Base-by-base conservation (phyloP, 1,140 invertebrate species). In the Drosophila lini region DNA sequence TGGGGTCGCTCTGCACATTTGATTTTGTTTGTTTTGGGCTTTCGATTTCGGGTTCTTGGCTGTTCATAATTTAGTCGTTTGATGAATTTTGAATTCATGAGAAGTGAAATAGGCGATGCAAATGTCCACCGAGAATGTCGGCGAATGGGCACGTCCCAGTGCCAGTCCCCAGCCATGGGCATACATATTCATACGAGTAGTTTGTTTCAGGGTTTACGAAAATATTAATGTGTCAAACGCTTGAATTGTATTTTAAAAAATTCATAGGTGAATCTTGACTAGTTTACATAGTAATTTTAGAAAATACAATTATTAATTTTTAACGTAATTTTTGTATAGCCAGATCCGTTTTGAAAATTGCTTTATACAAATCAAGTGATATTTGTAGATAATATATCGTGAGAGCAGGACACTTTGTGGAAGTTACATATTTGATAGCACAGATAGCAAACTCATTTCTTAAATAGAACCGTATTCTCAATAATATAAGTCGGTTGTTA, bases 41-140 rank as follows among this genome's bases (percentile, higher is more conserved):
- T 52, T 53, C 45, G 31, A 28, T 59, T 47, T 45, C 42, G 57
- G 65, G 82, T 86, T 86, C 83, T 88, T 79, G 79, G 83, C 61
- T 73, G 86, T 86, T 86, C 80, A 90, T 89, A 88, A 78, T 84
- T 81, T 65, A 32, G 65, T 65, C 50, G 65, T 69, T 81, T 70
- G 44, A 81, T 76, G 47, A 48, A 28, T 50, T 79, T 81, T 70
- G 58, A 81, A 78, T 78, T 73, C 74, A 76, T 60, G 64, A 59
- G 34, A 40, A 81, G 34, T 53, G 15, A 42, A 76, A 42, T 42
- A 59, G 63, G 22, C 79, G 73, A 62, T 85, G 65, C 45, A 71
- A 34, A 70, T 58, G n/a, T 13, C 31, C 50, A 58, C 22, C n/a
- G 19, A 58, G 52, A 38, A 48, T 34, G 65, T 19, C 47, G 6